Evolutionary conservation across 2,888 invertebrate species (phyloP).

Genomic region (Ethmia dodecea): DNA sequence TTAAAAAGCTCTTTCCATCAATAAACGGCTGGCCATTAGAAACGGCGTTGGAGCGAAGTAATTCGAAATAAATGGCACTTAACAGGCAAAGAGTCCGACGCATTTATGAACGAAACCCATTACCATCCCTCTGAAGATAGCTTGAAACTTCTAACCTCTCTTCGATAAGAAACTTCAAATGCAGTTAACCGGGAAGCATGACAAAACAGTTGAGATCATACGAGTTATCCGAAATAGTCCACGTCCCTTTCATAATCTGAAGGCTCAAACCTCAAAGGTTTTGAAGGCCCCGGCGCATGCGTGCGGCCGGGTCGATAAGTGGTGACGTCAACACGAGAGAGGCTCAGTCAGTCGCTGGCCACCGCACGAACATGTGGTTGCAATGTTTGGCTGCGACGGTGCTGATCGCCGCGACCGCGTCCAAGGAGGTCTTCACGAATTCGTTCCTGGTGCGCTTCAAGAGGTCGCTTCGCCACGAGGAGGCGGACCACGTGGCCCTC

Average conservation of each 20-base stretch:
- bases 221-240: no score
- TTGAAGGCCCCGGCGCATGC: constrained; percentile 52
- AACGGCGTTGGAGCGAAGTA: no score
- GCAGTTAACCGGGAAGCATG: no score
- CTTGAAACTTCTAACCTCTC: no score
- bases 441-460: constrained; percentile 95
- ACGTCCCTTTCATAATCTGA: constrained; percentile 46
- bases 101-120: no score
- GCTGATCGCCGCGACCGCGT: constrained; percentile 57
- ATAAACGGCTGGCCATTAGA: no score
- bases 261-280: constrained; percentile 22
- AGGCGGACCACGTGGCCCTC: constrained; percentile 89
- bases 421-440: constrained; percentile 92
- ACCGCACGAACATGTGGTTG: constrained; percentile 64
- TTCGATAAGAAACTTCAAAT: no score
- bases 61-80: no score
- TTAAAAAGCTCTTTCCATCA: no score
- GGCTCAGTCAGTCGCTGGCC: constrained; percentile 70
- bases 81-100: no score
- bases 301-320: constrained; percentile 58
- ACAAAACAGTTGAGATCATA: neutral
- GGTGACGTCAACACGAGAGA: constrained; percentile 61
- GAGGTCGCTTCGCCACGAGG: constrained; percentile 84
- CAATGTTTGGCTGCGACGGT: constrained; percentile 62
- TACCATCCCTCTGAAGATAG: no score